A percentile compares a stretch with the other conserved stretches of the same genome.
These are phyloP conservation scores for Chalcis sispes DNA, from an alignment of 2,888 invertebrate species.

Conservation along the genomic window DNA sequence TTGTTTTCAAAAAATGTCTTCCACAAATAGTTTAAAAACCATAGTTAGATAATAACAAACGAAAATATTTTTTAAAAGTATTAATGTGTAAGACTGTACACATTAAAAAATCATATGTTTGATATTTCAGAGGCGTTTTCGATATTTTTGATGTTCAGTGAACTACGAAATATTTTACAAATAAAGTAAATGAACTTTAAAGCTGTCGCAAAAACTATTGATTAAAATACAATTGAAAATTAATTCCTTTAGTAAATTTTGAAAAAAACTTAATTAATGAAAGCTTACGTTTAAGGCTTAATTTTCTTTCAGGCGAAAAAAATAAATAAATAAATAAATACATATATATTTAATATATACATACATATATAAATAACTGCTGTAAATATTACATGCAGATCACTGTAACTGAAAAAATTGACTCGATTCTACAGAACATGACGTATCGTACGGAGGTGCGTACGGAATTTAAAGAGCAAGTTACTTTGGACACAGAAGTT, in stretches of 20 bases:
- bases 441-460: slow-evolving; percentile 21
- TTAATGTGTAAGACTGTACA: slow-evolving; percentile 3
- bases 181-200: slow-evolving; percentile 31
- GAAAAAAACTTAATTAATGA: too few relatives aligned
- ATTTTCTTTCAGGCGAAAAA: slow-evolving; percentile 29
- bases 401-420: slow-evolving; percentile 11
- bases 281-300: slow-evolving; percentile 30
- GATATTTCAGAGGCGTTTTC: slow-evolving; percentile 41
- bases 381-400: not conserved
- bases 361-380: not conserved
- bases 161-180: slow-evolving; percentile 20
- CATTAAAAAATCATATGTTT: not conserved
- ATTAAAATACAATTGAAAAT: not conserved
- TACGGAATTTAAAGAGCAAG: slow-evolving; percentile 39
- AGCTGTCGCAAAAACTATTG: slow-evolving; percentile 12
- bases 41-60: not conserved
- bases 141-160: slow-evolving; percentile 23
- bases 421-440: slow-evolving; percentile 19
- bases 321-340: slow-evolving; percentile 22
- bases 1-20: slow-evolving; percentile 34
- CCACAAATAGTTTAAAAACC: slow-evolving; percentile 32
- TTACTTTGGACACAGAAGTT: slow-evolving; percentile 45
- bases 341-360: too few relatives aligned
- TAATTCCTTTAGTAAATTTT: slow-evolving; percentile 15
- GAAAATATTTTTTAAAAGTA: not conserved